Conservation (phyloP, 2,113 vertebrate genomes). For the Hepsetus odoe region DNA sequence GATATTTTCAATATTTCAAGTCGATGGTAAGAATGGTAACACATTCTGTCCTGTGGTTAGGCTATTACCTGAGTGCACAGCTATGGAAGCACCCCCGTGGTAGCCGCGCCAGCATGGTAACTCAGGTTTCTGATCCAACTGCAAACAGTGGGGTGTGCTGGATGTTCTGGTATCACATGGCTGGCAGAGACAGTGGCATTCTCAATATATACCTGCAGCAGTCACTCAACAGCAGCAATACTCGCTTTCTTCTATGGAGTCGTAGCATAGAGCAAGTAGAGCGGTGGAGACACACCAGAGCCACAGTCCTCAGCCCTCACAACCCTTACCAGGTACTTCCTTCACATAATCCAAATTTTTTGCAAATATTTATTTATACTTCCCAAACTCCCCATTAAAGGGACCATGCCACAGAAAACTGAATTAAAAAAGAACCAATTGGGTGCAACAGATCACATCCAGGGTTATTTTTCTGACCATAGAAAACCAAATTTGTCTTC, state of each 20-base stretch:
- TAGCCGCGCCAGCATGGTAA: constrained; percentile 58
- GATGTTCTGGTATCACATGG: constrained; percentile 79
- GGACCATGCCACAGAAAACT: neutral
- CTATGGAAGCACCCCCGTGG: constrained; percentile 63
- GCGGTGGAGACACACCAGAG: constrained; percentile 74
- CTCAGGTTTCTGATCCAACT: constrained; percentile 62
- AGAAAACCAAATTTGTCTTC: too few relatives aligned
- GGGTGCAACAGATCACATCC: too few relatives aligned
- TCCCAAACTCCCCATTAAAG: too few relatives aligned
- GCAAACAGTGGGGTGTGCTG: constrained; percentile 69
- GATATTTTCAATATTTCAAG: too few relatives aligned
- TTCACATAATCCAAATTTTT: neutral
- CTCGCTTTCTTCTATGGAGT: constrained; percentile 57
- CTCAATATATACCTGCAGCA: constrained; percentile 67
- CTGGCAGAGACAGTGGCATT: constrained; percentile 64
- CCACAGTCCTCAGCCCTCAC: constrained; percentile 61
- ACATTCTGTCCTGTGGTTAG: constrained; percentile 55
- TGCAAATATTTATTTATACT: too few relatives aligned
- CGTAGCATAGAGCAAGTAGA: constrained; percentile 68
- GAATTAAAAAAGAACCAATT: too few relatives aligned
- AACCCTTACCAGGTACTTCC: constrained; percentile 65
- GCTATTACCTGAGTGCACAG: constrained; percentile 75
- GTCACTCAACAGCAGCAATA: neutral
- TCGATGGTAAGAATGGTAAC: too few relatives aligned
- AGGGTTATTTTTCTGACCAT: too few relatives aligned